Base-by-base conservation (phyloP, 2,888 invertebrate genomes). In the Epinotia bilunana region DNA sequence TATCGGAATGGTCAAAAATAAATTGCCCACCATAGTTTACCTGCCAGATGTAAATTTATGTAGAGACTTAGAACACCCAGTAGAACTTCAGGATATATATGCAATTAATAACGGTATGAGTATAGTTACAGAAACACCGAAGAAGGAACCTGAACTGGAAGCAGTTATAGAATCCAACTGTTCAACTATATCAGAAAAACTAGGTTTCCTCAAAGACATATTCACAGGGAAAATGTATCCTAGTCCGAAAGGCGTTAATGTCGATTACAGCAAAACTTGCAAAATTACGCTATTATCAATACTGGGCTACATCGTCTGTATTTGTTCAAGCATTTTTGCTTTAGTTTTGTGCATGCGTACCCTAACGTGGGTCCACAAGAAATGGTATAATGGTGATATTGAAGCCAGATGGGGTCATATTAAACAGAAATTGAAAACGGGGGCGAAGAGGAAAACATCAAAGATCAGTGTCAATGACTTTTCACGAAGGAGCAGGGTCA, bases 151-250 rank as follows among this genome's bases (percentile, higher is more conserved):
- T 3, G 55, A 58, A 62, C 28, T 72, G 28, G 23, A 6, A 20
- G 62, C 75, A n/a, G 61, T 43, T 33, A 18, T 75, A 49, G 61
- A 72, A 0, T 55, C 75, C 13, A 75, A 75, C 61, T 75, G 75
- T 62, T 57, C 75, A 12, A 75, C 75, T 3, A 43, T 75, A 9
- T 75, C 75, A 13, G 65, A 75, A 67, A 65, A 72, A n/a, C 46
- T 75, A 67, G 16, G 39, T 46, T 61, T 75, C 6, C 61, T 75
- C 23, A 28, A 55, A 12, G 75, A 75, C 18, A 20, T 72, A 28
- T 7, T 72, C 16, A 28, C 13, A 18, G 75, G 75, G 16, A 75
- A 71, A 67, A 61, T 75, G 20, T 67, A 57, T 62, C 75, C 72
- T 0, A 33, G 0, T 23, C 61, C 23, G n/a, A 67, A 62, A 57